These are phyloP conservation scores for Pristionchus fissidentatus DNA, from an alignment of 2,888 invertebrate species.

Conservation along the genomic window DNA sequence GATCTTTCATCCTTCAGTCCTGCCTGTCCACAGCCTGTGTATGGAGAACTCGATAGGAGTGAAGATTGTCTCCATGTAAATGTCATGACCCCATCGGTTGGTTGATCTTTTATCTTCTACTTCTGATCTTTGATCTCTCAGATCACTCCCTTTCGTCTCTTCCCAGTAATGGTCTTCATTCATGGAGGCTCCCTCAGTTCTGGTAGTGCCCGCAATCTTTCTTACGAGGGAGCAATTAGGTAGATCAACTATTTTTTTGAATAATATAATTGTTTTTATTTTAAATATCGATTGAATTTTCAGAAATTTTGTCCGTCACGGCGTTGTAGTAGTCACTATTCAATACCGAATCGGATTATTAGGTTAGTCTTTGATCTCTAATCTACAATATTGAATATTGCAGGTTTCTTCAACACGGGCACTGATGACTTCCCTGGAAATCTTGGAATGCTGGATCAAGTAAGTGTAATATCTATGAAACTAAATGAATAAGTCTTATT, in stretches of 20 bases:
- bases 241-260: too few relatives aligned
- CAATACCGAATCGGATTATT: background rate
- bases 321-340: background rate
- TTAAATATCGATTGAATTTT: too few relatives aligned
- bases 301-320: background rate
- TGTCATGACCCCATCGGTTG: background rate
- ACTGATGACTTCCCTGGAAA: background rate
- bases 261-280: too few relatives aligned
- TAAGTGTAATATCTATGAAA: background rate
- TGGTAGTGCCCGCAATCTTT: background rate
- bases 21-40: background rate
- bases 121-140: background rate
- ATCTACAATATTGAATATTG: background rate
- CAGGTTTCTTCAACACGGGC: background rate
- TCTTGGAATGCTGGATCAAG: background rate
- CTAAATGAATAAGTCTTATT: background rate
- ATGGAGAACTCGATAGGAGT: background rate
- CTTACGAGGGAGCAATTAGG: background rate
- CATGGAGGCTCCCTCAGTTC: background rate
- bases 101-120: background rate
- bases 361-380: background rate
- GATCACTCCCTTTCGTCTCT: background rate
- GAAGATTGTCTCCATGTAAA: conserved; percentile 19
- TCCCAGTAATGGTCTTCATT: background rate
- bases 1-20: background rate